These are phyloP conservation scores for Acanthiza pusilla DNA, from an alignment of 2,797 vertebrate species.

Conservation along the genomic window DNA sequence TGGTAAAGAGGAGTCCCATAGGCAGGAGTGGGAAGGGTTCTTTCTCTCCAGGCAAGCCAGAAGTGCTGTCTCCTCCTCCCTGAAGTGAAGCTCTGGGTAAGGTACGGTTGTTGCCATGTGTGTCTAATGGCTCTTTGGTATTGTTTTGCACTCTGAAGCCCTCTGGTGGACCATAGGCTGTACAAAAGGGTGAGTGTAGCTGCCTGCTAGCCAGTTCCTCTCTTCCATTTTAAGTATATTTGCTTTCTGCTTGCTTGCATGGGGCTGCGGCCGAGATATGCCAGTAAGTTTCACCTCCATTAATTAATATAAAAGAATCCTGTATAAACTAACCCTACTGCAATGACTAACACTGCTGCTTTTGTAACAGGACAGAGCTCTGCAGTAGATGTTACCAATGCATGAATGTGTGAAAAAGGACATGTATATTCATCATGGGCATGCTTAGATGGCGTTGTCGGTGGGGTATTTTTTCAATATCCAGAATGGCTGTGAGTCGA, in stretches of 20 bases:
- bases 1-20: background rate
- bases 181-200: constrained; percentile 99
- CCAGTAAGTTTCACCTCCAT: constrained; percentile 79
- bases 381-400: constrained; percentile 46
- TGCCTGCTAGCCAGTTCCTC: constrained; percentile 91
- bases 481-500: background rate
- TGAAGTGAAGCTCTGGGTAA: constrained; percentile 66
- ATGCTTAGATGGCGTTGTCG: constrained; percentile 53
- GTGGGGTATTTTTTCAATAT: background rate
- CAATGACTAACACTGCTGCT: constrained; percentile 77
- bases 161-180: constrained; percentile 99
- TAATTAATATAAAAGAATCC: constrained; percentile 56
- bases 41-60: constrained; percentile 51
- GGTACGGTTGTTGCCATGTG: constrained; percentile 74
- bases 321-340: constrained; percentile 81
- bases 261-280: constrained; percentile 88
- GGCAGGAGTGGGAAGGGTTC: constrained; percentile 44
- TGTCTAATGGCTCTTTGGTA: constrained; percentile 99
- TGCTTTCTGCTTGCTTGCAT: constrained; percentile 99
- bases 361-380: constrained; percentile 55
- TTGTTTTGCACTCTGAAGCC: constrained; percentile 99
- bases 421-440: constrained; percentile 59
- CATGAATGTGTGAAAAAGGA: constrained; percentile 67
- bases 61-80: constrained; percentile 28
- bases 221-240: constrained; percentile 76